Percentiles rank a stretch among this genome's conserved stretches.
Conservation (phyloP, 2,113 vertebrate genomes). For the Monopterus albus region DNA sequence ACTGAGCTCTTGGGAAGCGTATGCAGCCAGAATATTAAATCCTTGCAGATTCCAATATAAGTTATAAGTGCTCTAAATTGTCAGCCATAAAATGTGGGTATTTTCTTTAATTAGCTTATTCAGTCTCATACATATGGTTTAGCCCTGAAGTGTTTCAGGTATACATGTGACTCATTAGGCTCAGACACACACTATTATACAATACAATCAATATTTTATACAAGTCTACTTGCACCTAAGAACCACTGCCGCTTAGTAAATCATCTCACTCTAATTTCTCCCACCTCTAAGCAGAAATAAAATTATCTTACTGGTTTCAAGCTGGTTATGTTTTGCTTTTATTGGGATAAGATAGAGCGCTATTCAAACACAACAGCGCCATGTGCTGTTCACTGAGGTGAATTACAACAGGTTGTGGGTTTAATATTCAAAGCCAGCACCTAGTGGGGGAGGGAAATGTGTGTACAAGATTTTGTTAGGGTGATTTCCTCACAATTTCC, state of each 20-base stretch:
- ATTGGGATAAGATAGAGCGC: not conserved
- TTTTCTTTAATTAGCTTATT: too few species aligned
- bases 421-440: not conserved
- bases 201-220: too few species aligned
- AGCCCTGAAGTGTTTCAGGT: too few species aligned
- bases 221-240: not conserved
- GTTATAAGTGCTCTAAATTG: not conserved
- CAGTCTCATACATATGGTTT: too few species aligned
- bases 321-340: not conserved
- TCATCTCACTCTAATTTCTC: not conserved
- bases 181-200: too few species aligned
- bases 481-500: too few species aligned
- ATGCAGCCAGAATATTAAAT: not conserved
- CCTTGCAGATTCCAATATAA: not conserved
- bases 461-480: not conserved
- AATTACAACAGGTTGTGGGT: not conserved
- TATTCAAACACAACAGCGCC: constrained; percentile 21
- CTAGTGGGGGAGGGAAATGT: not conserved
- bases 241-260: not conserved
- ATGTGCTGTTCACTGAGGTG: not conserved
- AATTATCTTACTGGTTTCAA: not conserved
- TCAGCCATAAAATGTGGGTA: not conserved
- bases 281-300: not conserved
- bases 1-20: not conserved
- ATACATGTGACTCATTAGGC: too few species aligned